Evolutionary conservation across 2,888 invertebrate species (phyloP).

Genomic region (Axea sp.): DNA sequence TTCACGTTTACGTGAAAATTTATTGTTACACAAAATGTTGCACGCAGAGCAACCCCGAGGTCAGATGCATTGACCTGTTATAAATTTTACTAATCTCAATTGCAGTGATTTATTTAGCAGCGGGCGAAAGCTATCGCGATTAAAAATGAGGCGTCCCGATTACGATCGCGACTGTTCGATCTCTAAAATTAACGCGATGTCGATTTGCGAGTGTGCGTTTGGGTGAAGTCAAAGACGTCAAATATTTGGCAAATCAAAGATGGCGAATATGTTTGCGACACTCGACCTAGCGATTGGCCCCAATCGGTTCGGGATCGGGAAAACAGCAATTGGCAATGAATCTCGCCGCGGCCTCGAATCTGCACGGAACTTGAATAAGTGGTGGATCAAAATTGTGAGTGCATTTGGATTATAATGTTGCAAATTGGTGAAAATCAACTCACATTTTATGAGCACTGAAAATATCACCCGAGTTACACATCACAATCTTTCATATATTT

Average conservation of each 20-base stretch:
- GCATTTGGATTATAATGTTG: background rate
- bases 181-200: constrained; percentile 55
- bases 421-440: too few species aligned
- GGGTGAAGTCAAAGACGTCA: constrained; percentile 26
- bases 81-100: constrained; percentile 54
- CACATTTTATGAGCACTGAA: too few species aligned
- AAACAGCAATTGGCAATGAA: constrained; percentile 76
- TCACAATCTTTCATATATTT: too few species aligned
- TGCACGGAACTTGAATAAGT: constrained; percentile 69
- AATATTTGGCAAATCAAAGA: constrained; percentile 60
- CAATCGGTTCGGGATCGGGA: constrained; percentile 73
- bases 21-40: constrained; percentile 48
- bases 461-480: too few species aligned
- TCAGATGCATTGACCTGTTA: constrained; percentile 24
- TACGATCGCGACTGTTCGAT: constrained; percentile 31
- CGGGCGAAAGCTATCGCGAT: constrained; percentile 15
- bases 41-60: constrained; percentile 20
- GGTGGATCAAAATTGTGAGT: constrained; percentile 21
- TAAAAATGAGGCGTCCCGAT: constrained; percentile 13
- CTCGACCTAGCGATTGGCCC: constrained; percentile 68
- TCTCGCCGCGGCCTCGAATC: constrained; percentile 77
- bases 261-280: constrained; percentile 65
- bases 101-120: constrained; percentile 18
- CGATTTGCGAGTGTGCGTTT: constrained; percentile 7
- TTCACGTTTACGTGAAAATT: constrained; percentile 54